Evolutionary conservation across 2,113 vertebrate species (phyloP).

Genomic region (Gasterosteus aculeatus): DNA sequence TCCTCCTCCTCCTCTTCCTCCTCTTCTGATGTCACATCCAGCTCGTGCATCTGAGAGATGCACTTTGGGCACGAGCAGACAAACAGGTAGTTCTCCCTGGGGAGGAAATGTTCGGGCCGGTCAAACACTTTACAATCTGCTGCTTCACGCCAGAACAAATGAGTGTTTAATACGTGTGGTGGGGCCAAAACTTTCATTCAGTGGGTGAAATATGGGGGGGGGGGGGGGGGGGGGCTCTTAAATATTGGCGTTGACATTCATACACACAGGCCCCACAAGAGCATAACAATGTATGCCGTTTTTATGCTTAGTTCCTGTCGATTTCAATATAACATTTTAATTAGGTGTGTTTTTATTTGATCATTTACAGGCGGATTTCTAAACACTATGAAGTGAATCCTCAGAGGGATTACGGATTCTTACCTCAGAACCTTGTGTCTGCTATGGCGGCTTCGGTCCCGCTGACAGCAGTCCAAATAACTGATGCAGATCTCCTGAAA

Average conservation of each 20-base stretch:
- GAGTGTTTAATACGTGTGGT: not conserved
- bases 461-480: constrained; percentile 96
- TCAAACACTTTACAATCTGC: constrained; percentile 18
- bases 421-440: constrained; percentile 97
- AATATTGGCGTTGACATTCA: not conserved
- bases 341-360: not conserved
- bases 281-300: not conserved
- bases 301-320: not conserved
- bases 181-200: constrained; percentile 16
- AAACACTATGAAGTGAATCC: constrained; percentile 26
- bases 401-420: constrained; percentile 40
- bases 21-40: constrained; percentile 92
- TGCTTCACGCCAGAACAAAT: not conserved
- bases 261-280: not conserved
- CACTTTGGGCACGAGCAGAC: constrained; percentile 96
- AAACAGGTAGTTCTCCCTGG: constrained; percentile 98
- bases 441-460: constrained; percentile 94
- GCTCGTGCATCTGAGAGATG: constrained; percentile 88
- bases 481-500: constrained; percentile 97
- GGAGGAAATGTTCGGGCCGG: constrained; percentile 14
- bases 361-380: constrained; percentile 18
- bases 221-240: too few relatives aligned
- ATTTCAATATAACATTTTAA: not conserved
- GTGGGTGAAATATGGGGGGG: constrained; percentile 2
- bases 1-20: constrained; percentile 88